Evolutionary conservation across 2,797 vertebrate genomes (phyloP), one percentile per base, ranked within the genome.

Genomic region (Chaetophractus vellerosus): DNA sequence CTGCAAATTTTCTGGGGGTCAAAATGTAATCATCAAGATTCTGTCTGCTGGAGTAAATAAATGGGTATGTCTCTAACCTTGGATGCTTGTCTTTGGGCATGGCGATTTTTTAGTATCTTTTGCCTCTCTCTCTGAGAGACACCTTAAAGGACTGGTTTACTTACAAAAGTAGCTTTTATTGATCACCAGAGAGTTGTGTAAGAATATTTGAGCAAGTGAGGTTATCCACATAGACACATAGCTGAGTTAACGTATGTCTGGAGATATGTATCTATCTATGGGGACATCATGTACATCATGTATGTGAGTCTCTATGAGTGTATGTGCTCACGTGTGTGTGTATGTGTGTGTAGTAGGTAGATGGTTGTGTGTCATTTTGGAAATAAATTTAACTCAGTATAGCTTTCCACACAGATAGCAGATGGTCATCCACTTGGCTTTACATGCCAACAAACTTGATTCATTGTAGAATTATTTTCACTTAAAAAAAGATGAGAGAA

Each of bases 81-180:
- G n/a, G 52, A 23, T 71, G 61, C 48, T 89, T 92, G 23, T 82
- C 61, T 85, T 78, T 88, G 61, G 28, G 21, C 63, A n/a, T 75
- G 55, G n/a, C 76, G 18, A 71, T 38, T 76, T 88, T 81, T 87
- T 66, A 84, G 23, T 57, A 11, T 75, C 72, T 88, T 28, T 74
- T 91, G 45, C 69, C 21, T 75, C n/a, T 24, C 15, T 72, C 38
- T 72, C 41, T 81, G 57, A 96, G 95, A 88, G 88, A 24, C 83
- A 83, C 52, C 66, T 71, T 74, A 76, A 64, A 63, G 75, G 28
- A 48, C 57, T 91, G 45, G n/a, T 74, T 15, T 69, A 63, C 41
- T 23, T 79, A 52, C 23, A 68, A 79, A 82, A 82, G 33, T 86
- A 45, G 45, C 36, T 86, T 86, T 21, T 33, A 45, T 85, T 72